These are phyloP conservation scores for Steinernema khuongi DNA, from an alignment of 1,140 invertebrate species.

Conservation along the genomic window DNA sequence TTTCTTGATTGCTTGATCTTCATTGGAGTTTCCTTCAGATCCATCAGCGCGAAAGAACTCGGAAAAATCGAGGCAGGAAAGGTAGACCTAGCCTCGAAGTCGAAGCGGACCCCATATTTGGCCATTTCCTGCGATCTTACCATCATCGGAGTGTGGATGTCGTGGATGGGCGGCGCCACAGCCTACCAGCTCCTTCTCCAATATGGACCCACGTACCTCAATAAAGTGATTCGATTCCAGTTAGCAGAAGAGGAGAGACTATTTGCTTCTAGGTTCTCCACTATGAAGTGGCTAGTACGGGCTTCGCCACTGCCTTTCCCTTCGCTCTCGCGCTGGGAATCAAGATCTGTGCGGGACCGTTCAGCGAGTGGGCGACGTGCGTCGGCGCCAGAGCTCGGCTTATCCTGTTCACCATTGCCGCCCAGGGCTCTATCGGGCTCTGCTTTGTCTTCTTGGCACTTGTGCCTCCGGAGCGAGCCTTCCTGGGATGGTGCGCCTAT, in stretches of 20 bases:
- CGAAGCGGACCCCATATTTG: constrained; percentile 18
- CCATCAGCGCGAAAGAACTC: constrained; percentile 11
- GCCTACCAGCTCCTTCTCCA: constrained; percentile 25
- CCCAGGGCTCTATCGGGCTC: constrained; percentile 31
- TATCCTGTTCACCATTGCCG: constrained; percentile 31
- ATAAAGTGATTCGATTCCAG: constrained; percentile 25
- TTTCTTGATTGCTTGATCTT: background rate
- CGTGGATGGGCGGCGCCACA: constrained; percentile 22
- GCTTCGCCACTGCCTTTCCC: constrained; percentile 33
- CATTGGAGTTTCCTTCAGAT: background rate
- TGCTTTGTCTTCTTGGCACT: constrained; percentile 34
- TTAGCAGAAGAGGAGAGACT: background rate
- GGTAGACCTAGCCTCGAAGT: background rate
- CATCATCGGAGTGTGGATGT: constrained; percentile 24
- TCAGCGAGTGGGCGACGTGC: constrained; percentile 35
- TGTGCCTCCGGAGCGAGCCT: constrained; percentile 19
- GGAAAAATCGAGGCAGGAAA: constrained; percentile 21
- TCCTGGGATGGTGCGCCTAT: constrained; percentile 29
- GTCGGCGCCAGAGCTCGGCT: constrained; percentile 27
- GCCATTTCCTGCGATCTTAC: constrained; percentile 23
- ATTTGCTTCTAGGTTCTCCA: constrained; percentile 24
- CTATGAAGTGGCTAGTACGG: constrained; percentile 32
- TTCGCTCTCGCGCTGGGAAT: constrained; percentile 28
- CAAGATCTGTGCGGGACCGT: constrained; percentile 35
- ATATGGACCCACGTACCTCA: constrained; percentile 41